Percentiles rank a stretch among this genome's conserved stretches.
Conservation (phyloP, 1,140 invertebrate genomes). For the Papilio xuthus region DNA sequence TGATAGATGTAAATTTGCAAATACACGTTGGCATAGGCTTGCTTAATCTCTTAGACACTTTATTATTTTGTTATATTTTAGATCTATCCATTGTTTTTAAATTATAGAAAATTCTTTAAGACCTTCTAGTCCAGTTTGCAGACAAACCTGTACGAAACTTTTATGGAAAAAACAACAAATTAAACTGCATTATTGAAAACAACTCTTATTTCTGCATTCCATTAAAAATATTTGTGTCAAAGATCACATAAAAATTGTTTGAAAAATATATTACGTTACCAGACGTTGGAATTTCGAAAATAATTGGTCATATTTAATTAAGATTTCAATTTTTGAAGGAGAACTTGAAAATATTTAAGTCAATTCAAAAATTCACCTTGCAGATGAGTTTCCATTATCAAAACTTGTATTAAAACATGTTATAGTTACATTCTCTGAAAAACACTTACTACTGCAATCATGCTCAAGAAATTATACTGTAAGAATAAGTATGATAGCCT, state of each 20-base stretch:
- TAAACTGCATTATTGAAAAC: constrained; percentile 18
- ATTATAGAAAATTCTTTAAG: neutral
- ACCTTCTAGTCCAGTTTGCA: neutral
- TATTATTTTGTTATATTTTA: too few species aligned
- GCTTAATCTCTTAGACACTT: too few species aligned
- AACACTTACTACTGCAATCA: neutral
- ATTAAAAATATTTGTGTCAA: constrained; percentile 9
- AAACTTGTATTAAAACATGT: too few species aligned
- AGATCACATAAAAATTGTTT: constrained; percentile 20
- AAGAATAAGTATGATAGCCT: neutral
- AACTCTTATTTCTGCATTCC: constrained; percentile 26
- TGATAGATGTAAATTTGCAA: too few species aligned
- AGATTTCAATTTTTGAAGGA: neutral
- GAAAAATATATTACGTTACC: neutral
- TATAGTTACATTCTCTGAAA: too few species aligned
- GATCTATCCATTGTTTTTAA: neutral
- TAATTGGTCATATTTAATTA: neutral
- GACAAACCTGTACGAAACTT: neutral
- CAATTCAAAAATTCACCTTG: neutral
- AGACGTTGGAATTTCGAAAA: neutral
- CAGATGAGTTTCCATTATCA: neutral
- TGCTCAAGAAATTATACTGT: neutral
- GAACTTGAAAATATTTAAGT: neutral
- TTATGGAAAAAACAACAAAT: constrained; percentile 10
- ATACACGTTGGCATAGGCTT: too few species aligned